A percentile compares a stretch with the other conserved stretches of the same genome.
These are phyloP conservation scores for Rallus crepitans DNA, from an alignment of 2,797 vertebrate genomes.

Conservation along the genomic window DNA sequence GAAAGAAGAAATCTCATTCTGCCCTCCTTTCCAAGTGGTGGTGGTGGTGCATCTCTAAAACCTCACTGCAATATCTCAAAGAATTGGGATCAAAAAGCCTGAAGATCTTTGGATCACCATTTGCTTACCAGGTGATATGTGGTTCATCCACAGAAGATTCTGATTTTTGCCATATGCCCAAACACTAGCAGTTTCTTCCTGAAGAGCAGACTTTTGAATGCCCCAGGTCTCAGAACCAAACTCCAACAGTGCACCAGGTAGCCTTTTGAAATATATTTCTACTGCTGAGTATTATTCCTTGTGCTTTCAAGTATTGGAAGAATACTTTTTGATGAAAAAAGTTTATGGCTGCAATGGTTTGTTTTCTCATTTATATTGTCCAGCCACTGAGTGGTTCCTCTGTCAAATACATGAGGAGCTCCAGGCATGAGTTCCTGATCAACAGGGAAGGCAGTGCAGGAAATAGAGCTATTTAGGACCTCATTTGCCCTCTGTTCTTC, in stretches of 20 bases:
- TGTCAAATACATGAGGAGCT: neutral
- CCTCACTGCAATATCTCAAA: neutral
- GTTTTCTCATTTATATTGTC: neutral
- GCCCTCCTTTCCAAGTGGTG: neutral
- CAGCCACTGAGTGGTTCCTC: neutral
- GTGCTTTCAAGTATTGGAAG: neutral
- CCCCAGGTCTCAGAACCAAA: neutral
- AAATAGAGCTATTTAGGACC: neutral
- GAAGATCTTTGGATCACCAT: neutral
- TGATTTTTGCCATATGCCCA: neutral
- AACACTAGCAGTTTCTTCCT: neutral
- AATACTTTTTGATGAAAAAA: neutral
- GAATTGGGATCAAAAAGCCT: neutral
- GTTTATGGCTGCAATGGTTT: neutral
- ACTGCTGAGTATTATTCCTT: neutral
- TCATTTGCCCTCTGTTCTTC: neutral
- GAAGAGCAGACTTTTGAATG: neutral
- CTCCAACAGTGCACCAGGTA: neutral
- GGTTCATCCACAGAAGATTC: neutral
- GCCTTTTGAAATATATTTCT: neutral
- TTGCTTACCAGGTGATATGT: neutral
- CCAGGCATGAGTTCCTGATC: neutral
- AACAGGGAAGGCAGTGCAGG: fast-evolving
- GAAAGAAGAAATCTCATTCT: neutral
- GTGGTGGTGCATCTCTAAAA: neutral